Evolutionary conservation across 23 tunicate species (phyloP), one percentile per base, ranked within the genome.

Genomic region (Trididemnum nubilum): DNA sequence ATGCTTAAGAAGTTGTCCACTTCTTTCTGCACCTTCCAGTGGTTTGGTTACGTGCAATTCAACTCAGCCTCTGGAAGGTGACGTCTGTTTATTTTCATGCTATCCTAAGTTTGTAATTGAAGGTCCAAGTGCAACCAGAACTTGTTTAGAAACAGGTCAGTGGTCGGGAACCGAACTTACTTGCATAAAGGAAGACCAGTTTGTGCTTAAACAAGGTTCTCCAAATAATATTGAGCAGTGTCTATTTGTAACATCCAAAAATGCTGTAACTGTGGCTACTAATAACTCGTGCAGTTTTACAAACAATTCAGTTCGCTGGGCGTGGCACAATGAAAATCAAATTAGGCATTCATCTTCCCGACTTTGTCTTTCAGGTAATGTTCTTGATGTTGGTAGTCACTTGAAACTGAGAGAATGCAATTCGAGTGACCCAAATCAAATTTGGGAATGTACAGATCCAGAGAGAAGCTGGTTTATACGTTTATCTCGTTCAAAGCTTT

Each of bases 161-260:
- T 89, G 94, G 94, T 66, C 81, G 0, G 88, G 81, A 2, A 26
- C 21, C 15, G 38, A 54, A 28, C 82, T 82, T 1, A 51, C 28
- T 2, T 90, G 96, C 60, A 57, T 52, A 0, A 36, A 39, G 28
- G 79, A 80, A 65, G 23, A 66, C 15, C 96, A 90, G 44, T 84
- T 90, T 60, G 40, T 84, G 23, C 33, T 90, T 0, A 33, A 79
- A 18, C 96, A 90, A 63, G 75, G 82, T 25, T 59, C 96, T 51
- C 96, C 89, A 49, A 85, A 85, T 2, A 31, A 35, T 37, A 18
- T 64, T 1, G 44, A 59, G 0, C 33, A 51, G 0, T 90, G 96
- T 39, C 2, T 90, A n/a, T 26, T 38, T 63, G 85, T 75, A 2
- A 64, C 79, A 12, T 44, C 34, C 15, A 23, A 38, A 19, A 21